Percentiles rank a stretch among this genome's conserved stretches.
Evolutionary conservation across 2,113 vertebrate genomes (phyloP).

Genomic region (Anoplopoma fimbria): DNA sequence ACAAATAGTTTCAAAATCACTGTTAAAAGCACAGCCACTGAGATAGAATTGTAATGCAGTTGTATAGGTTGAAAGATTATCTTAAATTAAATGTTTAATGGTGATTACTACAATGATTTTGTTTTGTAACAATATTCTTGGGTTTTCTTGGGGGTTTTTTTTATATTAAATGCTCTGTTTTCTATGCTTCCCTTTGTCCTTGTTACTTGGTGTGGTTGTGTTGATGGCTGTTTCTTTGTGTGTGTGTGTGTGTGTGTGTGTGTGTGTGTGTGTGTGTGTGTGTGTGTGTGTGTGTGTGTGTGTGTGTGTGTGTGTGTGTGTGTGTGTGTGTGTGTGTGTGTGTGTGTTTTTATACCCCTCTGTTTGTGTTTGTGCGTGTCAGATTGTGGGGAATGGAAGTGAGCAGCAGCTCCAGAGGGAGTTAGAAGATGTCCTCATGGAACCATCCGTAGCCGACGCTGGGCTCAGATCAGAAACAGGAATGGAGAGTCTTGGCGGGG

Average conservation of each 20-base stretch:
- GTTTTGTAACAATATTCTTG: background rate
- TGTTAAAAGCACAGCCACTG: background rate
- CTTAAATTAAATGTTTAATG: background rate
- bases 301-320: conserved; percentile 25
- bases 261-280: conserved; percentile 8
- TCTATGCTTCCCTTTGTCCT: conserved; percentile 11
- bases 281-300: conserved; percentile 28
- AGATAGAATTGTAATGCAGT: background rate
- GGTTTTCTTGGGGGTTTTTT: background rate
- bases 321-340: conserved; percentile 36
- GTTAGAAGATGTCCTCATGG: conserved; percentile 97
- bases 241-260: conserved; percentile 22
- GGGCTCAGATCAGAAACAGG: conserved; percentile 61
- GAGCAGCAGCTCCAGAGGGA: conserved; percentile 97
- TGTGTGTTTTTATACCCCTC: background rate
- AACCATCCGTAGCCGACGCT: conserved; percentile 90
- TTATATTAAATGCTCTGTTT: background rate
- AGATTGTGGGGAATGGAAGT: conserved; percentile 99
- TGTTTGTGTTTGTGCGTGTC: conserved; percentile 36
- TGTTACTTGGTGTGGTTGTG: conserved; percentile 18
- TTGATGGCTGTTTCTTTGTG: conserved; percentile 26
- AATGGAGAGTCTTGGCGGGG: conserved; percentile 78
- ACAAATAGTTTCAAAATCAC: conserved; percentile 13
- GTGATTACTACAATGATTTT: conserved; percentile 5
- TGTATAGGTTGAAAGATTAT: background rate